Conservation (phyloP, 2,888 invertebrate genomes). For the Amblyteles armatorius region DNA sequence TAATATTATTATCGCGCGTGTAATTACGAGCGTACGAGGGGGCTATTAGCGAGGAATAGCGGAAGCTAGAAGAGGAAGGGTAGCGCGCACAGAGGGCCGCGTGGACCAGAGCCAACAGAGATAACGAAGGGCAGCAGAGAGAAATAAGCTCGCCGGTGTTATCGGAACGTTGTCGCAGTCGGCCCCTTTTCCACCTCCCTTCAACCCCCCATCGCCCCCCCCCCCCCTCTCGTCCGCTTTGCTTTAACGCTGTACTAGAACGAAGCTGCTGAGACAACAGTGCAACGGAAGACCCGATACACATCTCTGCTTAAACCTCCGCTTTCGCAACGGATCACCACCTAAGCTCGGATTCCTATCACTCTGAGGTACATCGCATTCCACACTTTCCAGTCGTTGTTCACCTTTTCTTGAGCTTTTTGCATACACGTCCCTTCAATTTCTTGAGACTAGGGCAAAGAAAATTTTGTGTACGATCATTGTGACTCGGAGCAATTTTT, state of each 20-base stretch:
- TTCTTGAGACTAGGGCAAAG: neutral
- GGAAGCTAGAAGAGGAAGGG: constrained; percentile 16
- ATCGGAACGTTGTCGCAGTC: constrained; percentile 51
- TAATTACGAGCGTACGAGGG: constrained; percentile 64
- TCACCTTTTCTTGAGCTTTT: neutral
- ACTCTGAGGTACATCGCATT: neutral
- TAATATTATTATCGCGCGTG: constrained; percentile 66
- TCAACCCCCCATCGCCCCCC: no score
- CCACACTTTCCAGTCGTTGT: neutral
- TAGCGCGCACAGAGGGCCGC: constrained; percentile 17
- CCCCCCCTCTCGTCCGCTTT: constrained; percentile 18
- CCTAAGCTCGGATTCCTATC: constrained; percentile 14
- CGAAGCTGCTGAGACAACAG: constrained; percentile 45
- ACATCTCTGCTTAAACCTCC: constrained; percentile 51
- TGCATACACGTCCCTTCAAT: neutral
- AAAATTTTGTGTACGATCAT: no score
- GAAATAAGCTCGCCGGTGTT: constrained; percentile 63
- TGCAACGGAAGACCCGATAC: constrained; percentile 44
- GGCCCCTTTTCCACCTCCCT: constrained; percentile 21
- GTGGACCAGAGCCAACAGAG: constrained; percentile 65
- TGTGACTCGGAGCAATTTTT: no score
- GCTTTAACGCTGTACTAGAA: constrained; percentile 26
- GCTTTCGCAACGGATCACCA: constrained; percentile 4
- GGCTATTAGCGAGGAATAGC: constrained; percentile 66
- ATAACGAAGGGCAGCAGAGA: constrained; percentile 54